Base-by-base conservation (phyloP, 2,888 invertebrate species). In the Oligia latruncula region DNA sequence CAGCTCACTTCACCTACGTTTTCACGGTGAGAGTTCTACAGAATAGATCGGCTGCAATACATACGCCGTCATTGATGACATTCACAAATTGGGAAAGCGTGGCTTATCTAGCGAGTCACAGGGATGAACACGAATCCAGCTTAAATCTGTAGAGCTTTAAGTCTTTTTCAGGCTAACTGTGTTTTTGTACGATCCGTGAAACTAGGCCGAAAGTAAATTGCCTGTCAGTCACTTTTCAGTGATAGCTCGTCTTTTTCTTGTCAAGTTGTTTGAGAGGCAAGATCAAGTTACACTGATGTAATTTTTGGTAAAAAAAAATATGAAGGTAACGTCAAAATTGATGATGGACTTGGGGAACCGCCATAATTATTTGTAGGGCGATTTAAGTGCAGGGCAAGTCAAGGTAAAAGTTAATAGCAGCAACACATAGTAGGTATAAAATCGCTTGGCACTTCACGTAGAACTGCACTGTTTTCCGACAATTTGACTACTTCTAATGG, bases 191-290 rank as follows among this genome's bases (percentile, higher is more conserved):
- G 40, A 23, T 78, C n/a, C 43, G 17, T 43, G 46, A 40, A 82
- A 82, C 52, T 71, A 46, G 71, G 73, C 62, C 70, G 70, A 70
- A 78, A 74, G n/a, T 71, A 79, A 83, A 29, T 29, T 29, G 74
- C 79, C 64, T 79, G 71, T 71, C 74, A 68, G 55, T 20, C 29
- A 66, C 17, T 20, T 65, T 72, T 73, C 43, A 71, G 46, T 81
- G 70, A 55, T 55, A 52, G 13, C 64, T 29, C 15, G 49, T 58
- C 8, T 29, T 60, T 74, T 71, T 23, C 29, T 52, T 20, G 52
- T 71, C 23, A 35, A 78, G 52, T 60, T 62, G 9, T 82, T 82
- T 82, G 64, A 74, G 70, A 74, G n/a, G 60, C 23, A 17, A 20
- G 60, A 52, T 75, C 60, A 72, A 15, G 52, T 82, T 64, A 80